A percentile compares a stretch with the other conserved stretches of the same genome.
phyloP scores from a whole-genome alignment of 2,113 vertebrate genomes.

The Maccullochella peelii region DNA sequence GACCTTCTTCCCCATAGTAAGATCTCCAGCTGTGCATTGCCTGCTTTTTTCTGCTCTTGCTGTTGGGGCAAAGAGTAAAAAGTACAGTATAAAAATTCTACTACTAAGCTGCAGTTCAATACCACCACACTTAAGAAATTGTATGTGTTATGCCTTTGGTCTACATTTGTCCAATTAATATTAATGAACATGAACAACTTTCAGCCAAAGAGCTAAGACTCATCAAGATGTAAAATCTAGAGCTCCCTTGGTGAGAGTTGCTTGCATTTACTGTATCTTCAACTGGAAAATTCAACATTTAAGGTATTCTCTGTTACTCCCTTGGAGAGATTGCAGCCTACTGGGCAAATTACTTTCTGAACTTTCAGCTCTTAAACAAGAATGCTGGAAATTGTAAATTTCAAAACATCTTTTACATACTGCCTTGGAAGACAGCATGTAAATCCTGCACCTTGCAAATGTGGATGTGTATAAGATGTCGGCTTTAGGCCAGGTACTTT shows the following conservation, averaged over 20 bases:
- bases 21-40: background rate
- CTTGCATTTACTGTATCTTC: slow-evolving; percentile 50
- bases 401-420: slow-evolving; percentile 35
- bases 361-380: slow-evolving; percentile 54
- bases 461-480: slow-evolving; percentile 17
- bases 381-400: slow-evolving; percentile 44
- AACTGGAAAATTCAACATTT: slow-evolving; percentile 48
- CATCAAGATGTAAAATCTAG: slow-evolving; percentile 58
- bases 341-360: slow-evolving; percentile 53
- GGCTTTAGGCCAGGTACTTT: slow-evolving; percentile 17
- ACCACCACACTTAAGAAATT: slow-evolving; percentile 26
- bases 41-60: background rate
- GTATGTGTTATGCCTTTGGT: slow-evolving; percentile 53
- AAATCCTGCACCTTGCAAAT: slow-evolving; percentile 7
- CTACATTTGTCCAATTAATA: slow-evolving; percentile 68
- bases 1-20: background rate
- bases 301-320: slow-evolving; percentile 43
- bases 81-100: background rate
- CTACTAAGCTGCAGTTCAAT: slow-evolving; percentile 26
- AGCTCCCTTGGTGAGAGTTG: slow-evolving; percentile 44
- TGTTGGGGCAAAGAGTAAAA: background rate
- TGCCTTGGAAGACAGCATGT: slow-evolving; percentile 10
- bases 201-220: slow-evolving; percentile 47
- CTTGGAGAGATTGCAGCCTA: slow-evolving; percentile 27
- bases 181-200: slow-evolving; percentile 62